These are phyloP conservation scores for Ochotona princeps DNA, from an alignment of 2,113 vertebrate species.

Conservation along the genomic window DNA sequence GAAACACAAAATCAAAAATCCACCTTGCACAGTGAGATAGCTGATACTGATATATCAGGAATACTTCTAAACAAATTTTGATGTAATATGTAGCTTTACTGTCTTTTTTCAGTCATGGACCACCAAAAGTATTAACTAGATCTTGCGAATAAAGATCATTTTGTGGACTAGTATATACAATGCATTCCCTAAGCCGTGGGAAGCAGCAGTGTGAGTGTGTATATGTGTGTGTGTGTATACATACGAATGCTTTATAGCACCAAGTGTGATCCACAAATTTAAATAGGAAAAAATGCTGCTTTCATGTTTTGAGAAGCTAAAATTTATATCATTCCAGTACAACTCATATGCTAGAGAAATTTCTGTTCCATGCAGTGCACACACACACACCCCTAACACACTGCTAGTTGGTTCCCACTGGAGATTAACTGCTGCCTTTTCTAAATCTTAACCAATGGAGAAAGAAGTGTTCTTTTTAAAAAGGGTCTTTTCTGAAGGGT, in stretches of 20 bases:
- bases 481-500: constrained; percentile 74
- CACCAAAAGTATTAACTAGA: constrained; percentile 60
- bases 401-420: constrained; percentile 61
- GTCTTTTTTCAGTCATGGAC: constrained; percentile 64
- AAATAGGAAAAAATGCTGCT: constrained; percentile 62
- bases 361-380: constrained; percentile 10
- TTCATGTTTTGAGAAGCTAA: constrained; percentile 70
- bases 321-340: constrained; percentile 68
- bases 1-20: constrained; percentile 49
- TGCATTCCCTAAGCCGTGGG: constrained; percentile 66
- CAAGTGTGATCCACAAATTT: constrained; percentile 64
- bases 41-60: constrained; percentile 38
- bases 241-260: constrained; percentile 67
- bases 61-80: constrained; percentile 62
- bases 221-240: background rate
- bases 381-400: constrained; percentile 36
- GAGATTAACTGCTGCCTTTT: constrained; percentile 51
- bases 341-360: constrained; percentile 56
- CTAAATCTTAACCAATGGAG: constrained; percentile 12
- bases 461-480: constrained; percentile 59
- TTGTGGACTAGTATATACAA: constrained; percentile 39
- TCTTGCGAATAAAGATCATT: constrained; percentile 67
- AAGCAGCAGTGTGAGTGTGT: constrained; percentile 49
- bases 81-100: constrained; percentile 7
- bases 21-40: constrained; percentile 12